Evolutionary conservation across 2,113 vertebrate species (phyloP).

Genomic region (Arvicanthis niloticus): DNA sequence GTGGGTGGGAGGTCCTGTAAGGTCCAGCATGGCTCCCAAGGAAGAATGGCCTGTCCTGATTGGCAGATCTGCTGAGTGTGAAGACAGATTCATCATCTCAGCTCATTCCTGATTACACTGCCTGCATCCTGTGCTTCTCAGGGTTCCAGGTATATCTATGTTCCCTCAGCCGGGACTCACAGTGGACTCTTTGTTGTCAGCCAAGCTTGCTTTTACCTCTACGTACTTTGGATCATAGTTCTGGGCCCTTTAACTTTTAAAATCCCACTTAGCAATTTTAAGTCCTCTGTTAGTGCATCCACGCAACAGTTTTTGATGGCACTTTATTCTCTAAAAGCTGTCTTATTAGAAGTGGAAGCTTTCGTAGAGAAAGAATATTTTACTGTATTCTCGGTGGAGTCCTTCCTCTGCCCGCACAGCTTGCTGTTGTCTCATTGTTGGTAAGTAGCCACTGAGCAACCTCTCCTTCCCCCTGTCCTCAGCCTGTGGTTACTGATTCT

Average conservation of each 20-base stretch:
- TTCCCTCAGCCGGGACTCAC: neutral
- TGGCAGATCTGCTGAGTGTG: neutral
- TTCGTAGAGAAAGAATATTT: neutral
- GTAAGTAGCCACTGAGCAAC: neutral
- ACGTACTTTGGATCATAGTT: neutral
- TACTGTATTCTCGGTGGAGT: neutral
- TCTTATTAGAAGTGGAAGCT: neutral
- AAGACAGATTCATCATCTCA: neutral
- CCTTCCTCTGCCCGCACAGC: neutral
- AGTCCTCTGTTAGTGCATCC: neutral
- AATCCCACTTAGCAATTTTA: neutral
- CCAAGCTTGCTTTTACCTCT: neutral
- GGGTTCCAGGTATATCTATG: neutral
- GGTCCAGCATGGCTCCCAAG: neutral
- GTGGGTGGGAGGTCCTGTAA: neutral
- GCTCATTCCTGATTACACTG: neutral
- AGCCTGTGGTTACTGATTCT: neutral
- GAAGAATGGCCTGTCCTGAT: neutral
- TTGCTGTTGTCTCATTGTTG: neutral
- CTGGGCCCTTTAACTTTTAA: neutral
- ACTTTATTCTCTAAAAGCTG: neutral
- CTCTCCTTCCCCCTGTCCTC: neutral
- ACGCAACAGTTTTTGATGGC: neutral
- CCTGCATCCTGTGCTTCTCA: neutral
- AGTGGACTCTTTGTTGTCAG: neutral